Percentiles rank a stretch among this genome's conserved stretches.
Evolutionary conservation across 2,113 vertebrate species (phyloP).

Genomic region (Romanogobio albipinnatus): DNA sequence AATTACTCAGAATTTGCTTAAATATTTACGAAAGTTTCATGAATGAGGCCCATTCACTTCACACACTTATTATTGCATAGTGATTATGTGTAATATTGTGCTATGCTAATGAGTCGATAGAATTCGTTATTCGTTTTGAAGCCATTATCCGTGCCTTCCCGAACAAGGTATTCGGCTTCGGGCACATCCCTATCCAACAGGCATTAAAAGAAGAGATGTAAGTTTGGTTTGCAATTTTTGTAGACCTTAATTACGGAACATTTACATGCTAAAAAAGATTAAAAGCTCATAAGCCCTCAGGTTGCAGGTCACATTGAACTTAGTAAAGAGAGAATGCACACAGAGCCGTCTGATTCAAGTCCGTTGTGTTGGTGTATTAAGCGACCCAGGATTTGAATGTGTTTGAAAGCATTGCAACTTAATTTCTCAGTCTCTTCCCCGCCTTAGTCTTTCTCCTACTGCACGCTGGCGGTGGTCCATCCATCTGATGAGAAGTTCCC

Average conservation of each 20-base stretch:
- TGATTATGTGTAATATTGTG: no score
- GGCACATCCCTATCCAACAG: background rate
- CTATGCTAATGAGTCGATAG: no score
- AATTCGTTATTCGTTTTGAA: no score
- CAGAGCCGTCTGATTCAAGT: background rate
- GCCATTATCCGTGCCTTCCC: no score
- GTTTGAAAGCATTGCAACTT: constrained; percentile 5
- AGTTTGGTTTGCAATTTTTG: background rate
- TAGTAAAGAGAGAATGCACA: background rate
- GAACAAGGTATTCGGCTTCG: no score
- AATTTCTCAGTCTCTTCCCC: constrained; percentile 1
- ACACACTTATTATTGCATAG: no score
- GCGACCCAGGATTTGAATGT: background rate
- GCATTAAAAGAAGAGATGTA: background rate
- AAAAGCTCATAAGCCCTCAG: no score
- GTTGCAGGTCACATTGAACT: no score
- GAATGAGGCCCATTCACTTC: no score
- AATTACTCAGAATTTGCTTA: no score
- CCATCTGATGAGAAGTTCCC: constrained; percentile 24
- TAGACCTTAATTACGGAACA: background rate
- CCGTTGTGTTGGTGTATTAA: background rate
- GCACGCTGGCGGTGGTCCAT: constrained; percentile 44
- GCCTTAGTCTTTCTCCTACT: constrained; percentile 18
- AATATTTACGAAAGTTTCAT: no score
- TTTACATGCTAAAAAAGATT: no score